Evolutionary conservation across 2,797 vertebrate species (phyloP), one percentile per base, ranked within the genome.

Genomic region (Pangasius larnaudii): DNA sequence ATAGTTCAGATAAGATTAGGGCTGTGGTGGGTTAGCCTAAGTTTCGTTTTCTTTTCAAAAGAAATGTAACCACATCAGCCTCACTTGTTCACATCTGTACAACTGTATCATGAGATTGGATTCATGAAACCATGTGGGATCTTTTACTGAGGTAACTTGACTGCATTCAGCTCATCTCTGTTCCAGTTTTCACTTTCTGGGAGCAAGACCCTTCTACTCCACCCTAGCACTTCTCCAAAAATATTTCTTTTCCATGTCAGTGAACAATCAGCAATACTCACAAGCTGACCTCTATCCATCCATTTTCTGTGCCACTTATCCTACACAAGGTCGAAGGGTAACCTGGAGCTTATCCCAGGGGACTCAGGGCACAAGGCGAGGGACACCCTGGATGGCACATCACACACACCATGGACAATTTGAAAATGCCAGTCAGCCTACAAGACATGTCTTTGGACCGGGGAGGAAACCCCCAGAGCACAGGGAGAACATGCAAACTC

Each of bases 81-180:
- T 18, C 59, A 81, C 5, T 27, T 80, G 78, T 61, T 81, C 5
- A 81, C 9, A 82, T 63, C 24, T 82, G 80, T 81, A 42, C 19
- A 61, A 27, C 63, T 27, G 39, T 22, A 36, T 13, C 53, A 58
- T 81, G 33, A 61, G 56, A 39, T 13, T 58, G 5, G 22, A 58
- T 79, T 36, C 30, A 56, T 33, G 16, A 79, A 79, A 33, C 51
- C 18, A 27, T 61, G 33, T 82, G 33, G 7, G 24, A 8, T 22
- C 4, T 67, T 67, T 83, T 42, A 65, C 81, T 30, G 42, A 10
- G 22, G 39, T 10, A 83, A 61, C 36, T 14, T 81, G 79, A 42
- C 27, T 83, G 80, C 27, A 19, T 30, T 49, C 42, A 46, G 24
- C 36, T 46, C 24, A 63, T 83, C 58, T 65, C 39, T 65, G 36